Evolutionary conservation across 1,140 invertebrate genomes (phyloP), one percentile per base, ranked within the genome.

Genomic region (Galleria mellonella): DNA sequence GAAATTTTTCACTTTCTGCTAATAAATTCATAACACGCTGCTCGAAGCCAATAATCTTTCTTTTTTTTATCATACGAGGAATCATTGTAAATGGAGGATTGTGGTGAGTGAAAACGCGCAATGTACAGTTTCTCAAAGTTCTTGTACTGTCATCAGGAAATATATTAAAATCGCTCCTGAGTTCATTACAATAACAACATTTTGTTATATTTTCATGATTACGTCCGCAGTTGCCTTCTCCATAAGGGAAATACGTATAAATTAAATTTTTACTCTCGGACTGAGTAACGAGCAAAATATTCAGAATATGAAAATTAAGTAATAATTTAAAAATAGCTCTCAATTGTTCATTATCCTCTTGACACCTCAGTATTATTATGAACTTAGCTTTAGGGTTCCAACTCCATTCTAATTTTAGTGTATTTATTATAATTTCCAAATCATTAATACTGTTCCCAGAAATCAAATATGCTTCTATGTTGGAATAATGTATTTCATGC

Each of bases 121-220:
- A 7, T 17, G 1, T 37, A 15, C 35, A 37, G 10, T 37, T 37
- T 37, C 10, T 3, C 9, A 13, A 17, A 17, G 10, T 37, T 37
- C 35, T 37, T 4, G 13, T 2, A 17, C 15, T 11, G 1, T 13
- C 10, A 4, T n/a, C 35, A 17, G 35, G 35, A 23, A 37, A 37
- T 4, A 37, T 10, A 37, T 37, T 37, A 2, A 13, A 9, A n/a
- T 9, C 14, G 9, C 1, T 9, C 9, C 9, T 23, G 8, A 37
- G 35, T 17, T 17, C 35, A n/a, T 15, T 37, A 17, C 35, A 37
- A 9, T 37, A 0, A 37, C 14, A 7, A n/a, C 14, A 13, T 17
- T 15, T 17, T 37, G 14, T 37, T 17, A 37, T 17, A 37, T 37
- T 37, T 17, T 37, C 14, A 7, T 37, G n/a, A 37, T 37, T 37